Evolutionary conservation across 2,797 vertebrate genomes (phyloP).

Genomic region (Sternarchorhynchus goeldii): DNA sequence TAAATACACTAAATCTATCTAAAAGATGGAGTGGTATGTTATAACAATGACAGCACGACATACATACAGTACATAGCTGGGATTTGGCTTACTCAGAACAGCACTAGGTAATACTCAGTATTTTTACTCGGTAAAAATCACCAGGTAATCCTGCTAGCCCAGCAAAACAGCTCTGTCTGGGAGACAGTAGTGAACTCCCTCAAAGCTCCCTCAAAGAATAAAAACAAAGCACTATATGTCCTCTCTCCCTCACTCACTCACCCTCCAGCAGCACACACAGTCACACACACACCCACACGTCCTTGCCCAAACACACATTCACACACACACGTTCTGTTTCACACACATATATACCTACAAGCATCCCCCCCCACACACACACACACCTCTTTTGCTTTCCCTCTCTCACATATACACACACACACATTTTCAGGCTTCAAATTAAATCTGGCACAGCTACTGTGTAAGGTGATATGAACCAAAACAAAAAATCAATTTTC

Average conservation of each 20-base stretch:
- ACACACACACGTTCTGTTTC: constrained; percentile 30
- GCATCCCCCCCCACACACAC: constrained; percentile 50
- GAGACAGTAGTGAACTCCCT: constrained; percentile 13
- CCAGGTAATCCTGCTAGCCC: too few relatives aligned
- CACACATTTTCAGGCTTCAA: constrained; percentile 56
- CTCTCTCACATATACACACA: constrained; percentile 29
- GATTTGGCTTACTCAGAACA: too few relatives aligned
- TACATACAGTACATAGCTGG: too few relatives aligned
- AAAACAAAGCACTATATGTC: constrained; percentile 51
- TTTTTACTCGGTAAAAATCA: too few relatives aligned
- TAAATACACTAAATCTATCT: too few relatives aligned
- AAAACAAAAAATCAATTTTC: constrained; percentile 68
- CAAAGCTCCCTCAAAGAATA: constrained; percentile 14
- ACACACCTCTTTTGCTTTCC: constrained; percentile 21
- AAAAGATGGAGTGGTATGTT: too few relatives aligned
- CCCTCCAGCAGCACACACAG: constrained; percentile 37
- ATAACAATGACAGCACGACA: too few relatives aligned
- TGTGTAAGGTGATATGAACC: constrained; percentile 70
- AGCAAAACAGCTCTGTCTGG: not conserved
- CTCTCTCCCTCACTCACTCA: constrained; percentile 18
- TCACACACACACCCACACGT: constrained; percentile 40
- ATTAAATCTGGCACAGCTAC: constrained; percentile 72
- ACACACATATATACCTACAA: constrained; percentile 21
- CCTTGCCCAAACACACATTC: constrained; percentile 31
- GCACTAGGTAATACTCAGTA: too few relatives aligned